These are phyloP conservation scores for Pipistrellus pygmaeus DNA, from an alignment of 2,797 vertebrate genomes.

Conservation along the genomic window DNA sequence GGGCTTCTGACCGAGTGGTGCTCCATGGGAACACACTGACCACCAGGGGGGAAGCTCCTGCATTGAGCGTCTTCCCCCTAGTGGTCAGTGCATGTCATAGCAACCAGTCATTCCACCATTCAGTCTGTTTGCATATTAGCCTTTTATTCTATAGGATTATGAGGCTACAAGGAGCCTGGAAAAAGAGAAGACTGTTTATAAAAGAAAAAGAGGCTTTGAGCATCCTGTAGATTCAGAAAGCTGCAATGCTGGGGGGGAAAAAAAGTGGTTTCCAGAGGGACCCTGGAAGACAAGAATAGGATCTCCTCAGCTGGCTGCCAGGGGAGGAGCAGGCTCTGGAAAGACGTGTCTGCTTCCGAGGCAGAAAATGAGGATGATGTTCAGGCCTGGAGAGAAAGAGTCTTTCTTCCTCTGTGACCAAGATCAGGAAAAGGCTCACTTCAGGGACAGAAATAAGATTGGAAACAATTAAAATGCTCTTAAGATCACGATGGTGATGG, in stretches of 20 bases:
- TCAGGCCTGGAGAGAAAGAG: conserved; percentile 6
- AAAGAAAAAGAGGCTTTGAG: neutral
- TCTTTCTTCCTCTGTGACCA: neutral
- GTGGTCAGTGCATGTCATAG: too few species aligned
- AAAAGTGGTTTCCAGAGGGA: neutral
- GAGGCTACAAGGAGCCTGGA: neutral
- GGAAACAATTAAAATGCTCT: conserved; percentile 2
- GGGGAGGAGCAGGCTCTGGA: accelerated
- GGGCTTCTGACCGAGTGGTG: too few species aligned
- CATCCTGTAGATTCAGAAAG: neutral
- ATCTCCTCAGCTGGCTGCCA: neutral
- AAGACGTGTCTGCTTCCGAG: neutral
- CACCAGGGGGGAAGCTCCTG: too few species aligned
- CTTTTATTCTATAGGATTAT: too few species aligned
- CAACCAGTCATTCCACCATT: too few species aligned
- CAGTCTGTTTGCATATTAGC: too few species aligned
- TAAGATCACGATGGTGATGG: neutral
- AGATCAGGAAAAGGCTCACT: conserved; percentile 30
- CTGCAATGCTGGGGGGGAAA: neutral
- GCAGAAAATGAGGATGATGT: neutral
- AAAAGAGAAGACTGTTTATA: neutral
- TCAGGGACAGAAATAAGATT: neutral
- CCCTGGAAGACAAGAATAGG: neutral
- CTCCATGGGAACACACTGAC: too few species aligned
- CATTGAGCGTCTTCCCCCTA: too few species aligned